Conservation (phyloP, 92 coral and sea anemone species). For the Pocillopora grandis region DNA sequence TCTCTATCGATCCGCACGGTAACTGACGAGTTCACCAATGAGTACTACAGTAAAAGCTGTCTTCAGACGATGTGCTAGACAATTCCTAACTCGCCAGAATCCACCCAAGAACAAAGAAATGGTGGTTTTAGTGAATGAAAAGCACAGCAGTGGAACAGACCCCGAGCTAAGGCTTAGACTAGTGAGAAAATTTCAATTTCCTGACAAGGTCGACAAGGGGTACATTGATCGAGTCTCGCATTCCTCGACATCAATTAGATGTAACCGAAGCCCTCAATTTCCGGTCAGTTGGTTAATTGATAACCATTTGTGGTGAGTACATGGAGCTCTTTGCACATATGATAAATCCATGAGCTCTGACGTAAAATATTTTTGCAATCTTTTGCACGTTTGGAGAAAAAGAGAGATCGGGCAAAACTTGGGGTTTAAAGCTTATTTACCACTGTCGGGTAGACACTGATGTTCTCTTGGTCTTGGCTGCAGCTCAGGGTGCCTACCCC, state of each 20-base stretch:
- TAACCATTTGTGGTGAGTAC: too few relatives aligned
- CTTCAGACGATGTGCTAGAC: neutral
- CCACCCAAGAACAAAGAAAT: neutral
- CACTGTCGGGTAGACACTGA: too few relatives aligned
- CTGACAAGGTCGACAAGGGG: neutral
- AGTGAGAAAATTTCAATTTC: neutral
- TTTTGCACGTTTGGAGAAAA: too few relatives aligned
- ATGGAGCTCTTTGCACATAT: too few relatives aligned
- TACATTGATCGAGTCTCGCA: neutral
- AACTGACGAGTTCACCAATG: neutral
- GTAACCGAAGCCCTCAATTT: neutral
- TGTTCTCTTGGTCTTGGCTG: too few relatives aligned
- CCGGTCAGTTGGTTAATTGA: neutral
- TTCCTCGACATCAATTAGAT: constrained; percentile 6
- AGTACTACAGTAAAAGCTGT: neutral
- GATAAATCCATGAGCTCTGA: too few relatives aligned
- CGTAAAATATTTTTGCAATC: too few relatives aligned
- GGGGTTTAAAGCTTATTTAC: too few relatives aligned
- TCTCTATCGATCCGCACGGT: neutral
- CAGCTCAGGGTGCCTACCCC: too few relatives aligned
- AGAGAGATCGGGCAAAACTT: too few relatives aligned
- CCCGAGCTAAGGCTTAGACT: neutral
- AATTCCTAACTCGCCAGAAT: neutral
- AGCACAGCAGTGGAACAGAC: neutral
- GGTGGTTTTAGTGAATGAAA: neutral